Conservation (phyloP, 2,888 invertebrate species). For the Ochlodes sylvanus region DNA sequence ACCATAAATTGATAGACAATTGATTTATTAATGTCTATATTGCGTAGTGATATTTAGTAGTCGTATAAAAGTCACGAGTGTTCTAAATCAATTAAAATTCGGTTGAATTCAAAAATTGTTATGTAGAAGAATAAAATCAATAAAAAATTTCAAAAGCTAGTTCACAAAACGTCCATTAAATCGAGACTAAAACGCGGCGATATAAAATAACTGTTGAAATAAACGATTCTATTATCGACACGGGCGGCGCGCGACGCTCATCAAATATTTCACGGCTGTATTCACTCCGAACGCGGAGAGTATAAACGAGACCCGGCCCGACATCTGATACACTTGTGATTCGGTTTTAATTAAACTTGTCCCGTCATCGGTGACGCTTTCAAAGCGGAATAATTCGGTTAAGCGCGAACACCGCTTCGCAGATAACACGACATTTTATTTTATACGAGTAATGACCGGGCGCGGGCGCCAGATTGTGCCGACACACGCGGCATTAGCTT, state of each 20-base stretch:
- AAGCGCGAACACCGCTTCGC: conserved; percentile 15
- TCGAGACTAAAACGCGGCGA: background rate
- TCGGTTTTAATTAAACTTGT: conserved; percentile 36
- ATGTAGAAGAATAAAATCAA: background rate
- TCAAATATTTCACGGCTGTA: conserved; percentile 16
- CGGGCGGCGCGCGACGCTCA: conserved; percentile 2
- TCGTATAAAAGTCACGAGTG: too few species aligned
- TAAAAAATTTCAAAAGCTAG: background rate
- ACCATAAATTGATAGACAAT: too few species aligned
- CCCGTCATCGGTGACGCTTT: conserved; percentile 5
- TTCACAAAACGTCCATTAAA: background rate
- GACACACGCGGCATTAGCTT: conserved; percentile 39
- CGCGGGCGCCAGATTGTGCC: conserved; percentile 20
- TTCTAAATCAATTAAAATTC: too few species aligned
- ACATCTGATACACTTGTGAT: conserved; percentile 18
- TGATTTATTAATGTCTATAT: too few species aligned
- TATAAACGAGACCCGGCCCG: conserved; percentile 17
- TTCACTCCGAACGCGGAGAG: conserved; percentile 6
- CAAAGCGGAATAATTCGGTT: conserved; percentile 27
- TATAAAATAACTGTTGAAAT: conserved; percentile 5
- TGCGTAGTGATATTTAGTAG: too few species aligned
- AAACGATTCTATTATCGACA: conserved; percentile 4
- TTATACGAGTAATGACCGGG: conserved; percentile 26
- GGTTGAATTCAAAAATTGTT: too few species aligned
- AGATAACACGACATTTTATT: conserved; percentile 28